Evolutionary conservation across 37 sponge, comb jelly and placozoan genomes (phyloP), one percentile per base, ranked within the genome.

Genomic region (Ianthella basta): DNA sequence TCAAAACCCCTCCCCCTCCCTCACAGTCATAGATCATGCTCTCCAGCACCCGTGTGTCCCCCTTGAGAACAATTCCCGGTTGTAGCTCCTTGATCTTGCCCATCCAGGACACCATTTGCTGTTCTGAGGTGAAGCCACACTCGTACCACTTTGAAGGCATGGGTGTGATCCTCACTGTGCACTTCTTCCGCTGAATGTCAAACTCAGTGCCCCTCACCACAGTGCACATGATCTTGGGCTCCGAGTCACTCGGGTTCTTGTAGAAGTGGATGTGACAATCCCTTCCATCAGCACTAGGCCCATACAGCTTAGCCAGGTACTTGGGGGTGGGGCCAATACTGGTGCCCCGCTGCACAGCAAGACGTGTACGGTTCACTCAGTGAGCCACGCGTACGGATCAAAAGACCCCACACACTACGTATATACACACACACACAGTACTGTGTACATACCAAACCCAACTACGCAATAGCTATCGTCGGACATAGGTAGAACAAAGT

Each of bases 11-110:
- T 35, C 70, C 29, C 66, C 23, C 66, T 13, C 21, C 37, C 78
- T 75, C 54, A 75, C 78, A 50, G n/a, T 75, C 78, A 50, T 75
- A 75, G 20, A 75, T 75, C 54, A 75, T 44, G 54, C n/a, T 75
- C 25, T 75, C 78, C 78, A 75, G 25, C 18, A 75, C 78, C 0
- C 3, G 24, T 20, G 78, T 75, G 78, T 75, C 54, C 25, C 78
- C 78, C 25, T 44, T 40, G 1, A 75, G 54, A 2, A 40, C 38
- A 0, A 75, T 8, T 5, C 78, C 54, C 1, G 78, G 78, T 23
- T 75, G 78, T 1, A 75, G 33, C 16, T 75, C 78, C 37, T 75
- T 75, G 44, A 75, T 75, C 54, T 75, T 75, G n/a, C 78, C 54
- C 53, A 75, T 24, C 78, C 78, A 75, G 5, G 23, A n/a, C 18